Evolutionary conservation across 2,797 vertebrate species (phyloP).

Genomic region (Pagetopsis macropterus): DNA sequence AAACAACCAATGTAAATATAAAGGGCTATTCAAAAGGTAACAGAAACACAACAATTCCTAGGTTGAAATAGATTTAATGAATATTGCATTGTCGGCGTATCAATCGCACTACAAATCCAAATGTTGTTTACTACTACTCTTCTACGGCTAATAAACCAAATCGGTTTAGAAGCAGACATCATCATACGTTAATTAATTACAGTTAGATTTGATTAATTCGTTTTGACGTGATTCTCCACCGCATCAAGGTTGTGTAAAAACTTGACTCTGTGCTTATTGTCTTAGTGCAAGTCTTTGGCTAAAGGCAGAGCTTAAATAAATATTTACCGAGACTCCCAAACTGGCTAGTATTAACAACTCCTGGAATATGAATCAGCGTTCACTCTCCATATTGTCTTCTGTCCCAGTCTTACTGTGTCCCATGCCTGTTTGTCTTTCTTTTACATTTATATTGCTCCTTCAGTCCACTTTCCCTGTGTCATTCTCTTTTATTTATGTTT

Average conservation of each 20-base stretch:
- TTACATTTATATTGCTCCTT: neutral
- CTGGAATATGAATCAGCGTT: constrained; percentile 23
- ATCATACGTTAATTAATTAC: neutral
- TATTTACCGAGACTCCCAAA: too few species aligned
- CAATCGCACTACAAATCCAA: constrained; percentile 2
- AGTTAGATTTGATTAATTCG: neutral
- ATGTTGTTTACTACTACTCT: constrained; percentile 14
- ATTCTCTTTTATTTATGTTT: constrained; percentile 14
- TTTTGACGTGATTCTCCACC: neutral
- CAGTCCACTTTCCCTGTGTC: neutral
- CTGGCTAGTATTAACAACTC: neutral
- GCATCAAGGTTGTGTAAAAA: neutral
- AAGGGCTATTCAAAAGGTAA: too few species aligned
- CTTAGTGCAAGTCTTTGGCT: neutral
- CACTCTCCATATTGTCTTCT: neutral
- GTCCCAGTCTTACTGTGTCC: neutral
- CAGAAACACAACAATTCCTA: too few species aligned
- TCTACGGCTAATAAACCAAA: neutral
- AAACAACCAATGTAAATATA: too few species aligned
- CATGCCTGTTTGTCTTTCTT: neutral
- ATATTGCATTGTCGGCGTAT: neutral
- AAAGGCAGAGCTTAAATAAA: too few species aligned
- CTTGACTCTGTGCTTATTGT: neutral
- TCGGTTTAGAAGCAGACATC: neutral
- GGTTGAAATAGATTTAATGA: too few species aligned